Percentiles rank a stretch among this genome's conserved stretches.
Evolutionary conservation across 2,888 invertebrate genomes (phyloP).

Genomic region (Himalopsyche tibetana): DNA sequence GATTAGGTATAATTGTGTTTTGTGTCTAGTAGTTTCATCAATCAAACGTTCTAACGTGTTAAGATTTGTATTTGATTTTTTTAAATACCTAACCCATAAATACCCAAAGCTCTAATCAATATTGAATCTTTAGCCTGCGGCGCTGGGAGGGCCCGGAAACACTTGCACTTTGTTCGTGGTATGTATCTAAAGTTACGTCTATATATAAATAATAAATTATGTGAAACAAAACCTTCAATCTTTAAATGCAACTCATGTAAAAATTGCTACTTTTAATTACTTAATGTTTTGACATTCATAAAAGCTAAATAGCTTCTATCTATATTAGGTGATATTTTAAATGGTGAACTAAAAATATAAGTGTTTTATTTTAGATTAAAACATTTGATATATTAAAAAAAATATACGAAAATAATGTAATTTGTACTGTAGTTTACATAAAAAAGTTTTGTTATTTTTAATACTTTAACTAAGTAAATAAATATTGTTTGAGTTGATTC

Average conservation of each 20-base stretch:
- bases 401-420: too few species aligned
- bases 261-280: not conserved
- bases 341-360: too few species aligned
- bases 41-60: too few species aligned
- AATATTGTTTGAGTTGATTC: too few species aligned
- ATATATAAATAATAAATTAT: not conserved
- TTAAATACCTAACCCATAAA: not conserved
- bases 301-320: not conserved
- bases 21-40: too few species aligned
- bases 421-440: too few species aligned
- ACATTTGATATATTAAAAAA: too few species aligned
- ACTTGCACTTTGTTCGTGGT: not conserved
- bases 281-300: not conserved
- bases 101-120: not conserved
- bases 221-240: not conserved
- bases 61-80: too few species aligned
- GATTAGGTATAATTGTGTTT: too few species aligned
- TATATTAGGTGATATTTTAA: not conserved
- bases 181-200: not conserved
- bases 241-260: not conserved
- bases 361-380: too few species aligned
- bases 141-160: not conserved
- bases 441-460: too few species aligned
- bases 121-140: slow-evolving; percentile 15
- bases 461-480: too few species aligned